Base-by-base conservation (phyloP, 2,888 invertebrate species). In the Trissolcus brochymenae region DNA sequence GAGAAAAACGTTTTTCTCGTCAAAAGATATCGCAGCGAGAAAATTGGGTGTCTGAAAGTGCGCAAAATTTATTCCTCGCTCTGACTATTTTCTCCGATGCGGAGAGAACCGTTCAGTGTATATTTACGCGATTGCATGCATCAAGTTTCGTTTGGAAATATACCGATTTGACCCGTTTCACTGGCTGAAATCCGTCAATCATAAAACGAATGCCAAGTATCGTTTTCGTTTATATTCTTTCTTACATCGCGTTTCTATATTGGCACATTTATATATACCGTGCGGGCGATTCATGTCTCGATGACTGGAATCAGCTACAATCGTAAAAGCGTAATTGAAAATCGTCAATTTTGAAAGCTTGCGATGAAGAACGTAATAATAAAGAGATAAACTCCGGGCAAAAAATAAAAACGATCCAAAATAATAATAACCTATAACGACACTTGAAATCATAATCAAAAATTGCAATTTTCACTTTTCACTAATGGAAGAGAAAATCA, bases 91-190 rank as follows among this genome's bases (percentile, higher is more conserved):
- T 49, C 46, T 60, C 59, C 29, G 49, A 19, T n/a, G 43, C 46
- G 29, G 17, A 49, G 11, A 16, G 11, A 25, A 35, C 25, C 41
- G 25, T 49, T 43, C 62, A 46, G 55, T 55, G 64, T 54, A 54
- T 64, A 55, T 64, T 55, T 64, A 46, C 50, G 56, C 29, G 46
- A 16, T 14, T 40, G 25, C 62, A 50, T 67, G 35, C 56, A 62
- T 56, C 67, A 53, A 29, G 46, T 54, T 29, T 57, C 67, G 65
- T 51, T 53, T 56, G 79, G 77, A 81, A 80, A 81, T 35, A 35
- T 81, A 82, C 76, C 79, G 76, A 82, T 81, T 66, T 82, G 80
- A 82, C 81, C 81, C 73, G 80, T 59, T 82, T 82, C 68, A 49
- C 67, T 35, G 67, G 61, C 74, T 53, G 29, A 62, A 76, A 73